phyloP scores from a whole-genome alignment of 1,140 invertebrate species.

The Drosophila lacertosa region DNA sequence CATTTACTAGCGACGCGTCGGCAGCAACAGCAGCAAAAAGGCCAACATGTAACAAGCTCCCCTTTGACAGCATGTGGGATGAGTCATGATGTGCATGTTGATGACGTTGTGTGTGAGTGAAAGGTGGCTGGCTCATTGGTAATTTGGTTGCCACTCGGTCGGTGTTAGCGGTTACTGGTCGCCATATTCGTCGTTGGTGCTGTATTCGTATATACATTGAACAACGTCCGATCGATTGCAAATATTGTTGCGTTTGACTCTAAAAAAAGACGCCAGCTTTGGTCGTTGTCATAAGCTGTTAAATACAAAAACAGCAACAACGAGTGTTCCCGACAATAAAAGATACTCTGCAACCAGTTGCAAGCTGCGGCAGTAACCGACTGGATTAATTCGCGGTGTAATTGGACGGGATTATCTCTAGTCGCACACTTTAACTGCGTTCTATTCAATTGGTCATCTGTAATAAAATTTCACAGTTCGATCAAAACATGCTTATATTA shows the following conservation, averaged over 20 bases:
- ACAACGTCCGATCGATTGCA: slow-evolving; percentile 63
- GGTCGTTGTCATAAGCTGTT: slow-evolving; percentile 17
- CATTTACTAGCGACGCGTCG: slow-evolving; percentile 60
- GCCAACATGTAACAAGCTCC: background rate
- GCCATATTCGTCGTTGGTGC: slow-evolving; percentile 52
- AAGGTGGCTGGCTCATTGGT: slow-evolving; percentile 75
- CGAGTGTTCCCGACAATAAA: background rate
- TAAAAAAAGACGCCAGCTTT: too few relatives aligned
- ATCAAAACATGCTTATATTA: too few relatives aligned
- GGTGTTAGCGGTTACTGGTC: slow-evolving; percentile 70
- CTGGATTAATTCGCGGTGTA: too few relatives aligned
- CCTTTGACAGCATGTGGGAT: slow-evolving; percentile 45
- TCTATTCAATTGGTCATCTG: too few relatives aligned
- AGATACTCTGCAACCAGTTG: background rate
- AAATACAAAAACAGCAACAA: too few relatives aligned
- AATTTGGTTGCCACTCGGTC: slow-evolving; percentile 73
- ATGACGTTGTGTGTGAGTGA: slow-evolving; percentile 14
- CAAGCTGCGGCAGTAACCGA: too few relatives aligned
- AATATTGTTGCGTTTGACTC: slow-evolving; percentile 60
- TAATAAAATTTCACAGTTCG: too few relatives aligned
- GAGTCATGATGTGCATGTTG: slow-evolving; percentile 12
- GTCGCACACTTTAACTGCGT: too few relatives aligned
- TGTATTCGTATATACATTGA: slow-evolving; percentile 22
- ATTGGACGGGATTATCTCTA: too few relatives aligned
- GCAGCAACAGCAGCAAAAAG: slow-evolving; percentile 15